Percentiles rank a stretch among this genome's conserved stretches.
Evolutionary conservation across 2,888 invertebrate genomes (phyloP).

Genomic region (Sacculina carcini): DNA sequence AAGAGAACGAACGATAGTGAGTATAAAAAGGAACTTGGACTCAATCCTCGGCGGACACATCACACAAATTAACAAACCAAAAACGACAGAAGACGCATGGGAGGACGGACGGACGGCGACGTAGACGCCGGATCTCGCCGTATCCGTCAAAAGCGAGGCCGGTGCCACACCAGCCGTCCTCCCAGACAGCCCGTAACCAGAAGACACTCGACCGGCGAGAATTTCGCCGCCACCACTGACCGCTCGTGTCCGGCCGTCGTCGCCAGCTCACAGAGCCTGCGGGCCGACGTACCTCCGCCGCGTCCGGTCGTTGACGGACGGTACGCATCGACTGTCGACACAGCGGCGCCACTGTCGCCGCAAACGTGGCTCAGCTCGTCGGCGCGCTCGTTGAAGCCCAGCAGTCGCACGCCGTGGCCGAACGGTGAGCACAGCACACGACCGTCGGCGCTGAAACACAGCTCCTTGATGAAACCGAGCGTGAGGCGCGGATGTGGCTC

Average conservation of each 20-base stretch:
- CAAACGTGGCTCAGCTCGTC: constrained; percentile 50
- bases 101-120: too few species aligned
- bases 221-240: constrained; percentile 64
- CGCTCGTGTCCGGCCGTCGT: constrained; percentile 39
- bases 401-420: constrained; percentile 54
- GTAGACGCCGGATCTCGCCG: too few species aligned
- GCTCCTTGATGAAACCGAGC: constrained; percentile 72
- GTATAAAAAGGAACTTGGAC: too few species aligned
- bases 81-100: too few species aligned
- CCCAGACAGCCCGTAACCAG: constrained; percentile 71
- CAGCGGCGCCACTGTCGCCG: constrained; percentile 46
- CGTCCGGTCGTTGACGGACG: constrained; percentile 13
- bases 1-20: too few species aligned
- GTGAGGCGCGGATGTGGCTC: constrained; percentile 50
- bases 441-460: constrained; percentile 71
- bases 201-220: constrained; percentile 59
- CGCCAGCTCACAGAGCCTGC: constrained; percentile 35
- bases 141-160: too few species aligned
- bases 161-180: constrained; percentile 70
- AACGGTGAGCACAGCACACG: constrained; percentile 71
- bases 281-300: constrained; percentile 21
- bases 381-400: constrained; percentile 49
- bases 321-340: constrained; percentile 27
- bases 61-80: too few species aligned
- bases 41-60: too few species aligned